Conservation (phyloP, 1,140 invertebrate species). For the Hirudo medicinalis region DNA sequence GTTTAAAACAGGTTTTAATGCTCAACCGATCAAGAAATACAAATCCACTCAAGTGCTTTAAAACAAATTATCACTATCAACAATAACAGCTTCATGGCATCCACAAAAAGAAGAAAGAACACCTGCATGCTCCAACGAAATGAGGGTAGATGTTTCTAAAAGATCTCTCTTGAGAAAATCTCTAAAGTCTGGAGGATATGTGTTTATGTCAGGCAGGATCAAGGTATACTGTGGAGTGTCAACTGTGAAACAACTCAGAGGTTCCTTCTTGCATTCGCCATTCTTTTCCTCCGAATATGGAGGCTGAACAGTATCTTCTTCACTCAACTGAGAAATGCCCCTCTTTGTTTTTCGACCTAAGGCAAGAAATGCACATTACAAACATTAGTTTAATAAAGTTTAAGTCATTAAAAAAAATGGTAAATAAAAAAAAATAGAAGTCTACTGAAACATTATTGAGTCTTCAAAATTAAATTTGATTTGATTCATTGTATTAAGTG, state of each 20-base stretch:
- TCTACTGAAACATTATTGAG: too few species aligned
- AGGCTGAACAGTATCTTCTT: background rate
- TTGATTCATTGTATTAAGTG: too few species aligned
- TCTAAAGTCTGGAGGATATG: slow-evolving; percentile 59
- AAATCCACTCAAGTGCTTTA: too few species aligned
- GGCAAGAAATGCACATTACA: too few species aligned
- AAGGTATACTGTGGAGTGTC: slow-evolving; percentile 49
- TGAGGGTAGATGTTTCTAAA: slow-evolving; percentile 67
- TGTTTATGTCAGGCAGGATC: slow-evolving; percentile 64
- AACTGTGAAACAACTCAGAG: background rate
- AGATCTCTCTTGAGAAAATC: slow-evolving; percentile 74
- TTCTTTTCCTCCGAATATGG: background rate
- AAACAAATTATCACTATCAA: too few species aligned
- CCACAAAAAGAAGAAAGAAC: slow-evolving; percentile 1
- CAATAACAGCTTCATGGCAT: too few species aligned
- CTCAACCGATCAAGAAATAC: too few species aligned
- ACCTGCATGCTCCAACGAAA: slow-evolving; percentile 63
- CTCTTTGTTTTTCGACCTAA: slow-evolving; percentile 1
- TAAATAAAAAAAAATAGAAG: too few species aligned
- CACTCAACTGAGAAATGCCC: slow-evolving; percentile 4
- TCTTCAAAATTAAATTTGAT: too few species aligned
- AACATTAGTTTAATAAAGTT: too few species aligned
- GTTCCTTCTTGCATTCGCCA: background rate
- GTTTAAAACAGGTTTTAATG: too few species aligned
- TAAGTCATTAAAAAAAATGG: too few species aligned